These are phyloP conservation scores for Drosophila picticornis DNA, from an alignment of 2,888 invertebrate genomes.

Conservation along the genomic window DNA sequence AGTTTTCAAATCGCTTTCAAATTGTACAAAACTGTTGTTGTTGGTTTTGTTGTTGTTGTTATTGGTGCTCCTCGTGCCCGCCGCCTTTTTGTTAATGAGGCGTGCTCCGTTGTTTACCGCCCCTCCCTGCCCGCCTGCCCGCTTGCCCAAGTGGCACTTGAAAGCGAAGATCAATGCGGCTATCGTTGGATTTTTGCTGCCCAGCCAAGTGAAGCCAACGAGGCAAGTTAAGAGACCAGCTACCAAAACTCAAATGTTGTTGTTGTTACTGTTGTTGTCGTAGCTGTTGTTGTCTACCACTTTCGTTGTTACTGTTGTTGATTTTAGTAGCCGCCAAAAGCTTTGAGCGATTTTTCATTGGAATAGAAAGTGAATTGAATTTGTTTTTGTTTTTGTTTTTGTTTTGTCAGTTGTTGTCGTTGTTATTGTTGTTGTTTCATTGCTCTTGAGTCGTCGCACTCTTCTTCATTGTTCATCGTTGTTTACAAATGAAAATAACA, in stretches of 20 bases:
- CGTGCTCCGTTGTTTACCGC: constrained; percentile 68
- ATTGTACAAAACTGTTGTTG: constrained; percentile 48
- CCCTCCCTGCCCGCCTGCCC: constrained; percentile 30
- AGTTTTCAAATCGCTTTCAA: constrained; percentile 75
- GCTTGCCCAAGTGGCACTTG: constrained; percentile 20
- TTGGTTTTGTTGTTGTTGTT: constrained; percentile 34
- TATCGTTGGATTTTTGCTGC: constrained; percentile 57
- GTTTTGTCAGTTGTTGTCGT: constrained; percentile 22
- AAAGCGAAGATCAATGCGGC: constrained; percentile 73
- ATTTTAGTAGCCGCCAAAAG: constrained; percentile 56
- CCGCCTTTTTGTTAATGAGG: constrained; percentile 73
- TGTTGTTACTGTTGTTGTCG: constrained; percentile 44
- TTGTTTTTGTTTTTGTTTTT: constrained; percentile 61
- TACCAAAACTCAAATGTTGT: constrained; percentile 52
- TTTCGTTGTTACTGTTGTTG: constrained; percentile 73
- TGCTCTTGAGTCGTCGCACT: constrained; percentile 54
- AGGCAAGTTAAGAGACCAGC: constrained; percentile 35
- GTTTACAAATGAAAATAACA: constrained; percentile 63
- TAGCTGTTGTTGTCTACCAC: constrained; percentile 65
- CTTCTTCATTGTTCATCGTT: constrained; percentile 52
- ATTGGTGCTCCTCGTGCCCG: constrained; percentile 39
- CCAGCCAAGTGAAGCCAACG: constrained; percentile 38
- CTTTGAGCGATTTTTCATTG: constrained; percentile 78
- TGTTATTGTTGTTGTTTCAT: constrained; percentile 47
- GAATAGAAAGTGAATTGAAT: constrained; percentile 82